Percentiles rank a stretch among this genome's conserved stretches.
phyloP scores from a whole-genome alignment of 2,888 invertebrate genomes.

The Lucinisca nassula region DNA sequence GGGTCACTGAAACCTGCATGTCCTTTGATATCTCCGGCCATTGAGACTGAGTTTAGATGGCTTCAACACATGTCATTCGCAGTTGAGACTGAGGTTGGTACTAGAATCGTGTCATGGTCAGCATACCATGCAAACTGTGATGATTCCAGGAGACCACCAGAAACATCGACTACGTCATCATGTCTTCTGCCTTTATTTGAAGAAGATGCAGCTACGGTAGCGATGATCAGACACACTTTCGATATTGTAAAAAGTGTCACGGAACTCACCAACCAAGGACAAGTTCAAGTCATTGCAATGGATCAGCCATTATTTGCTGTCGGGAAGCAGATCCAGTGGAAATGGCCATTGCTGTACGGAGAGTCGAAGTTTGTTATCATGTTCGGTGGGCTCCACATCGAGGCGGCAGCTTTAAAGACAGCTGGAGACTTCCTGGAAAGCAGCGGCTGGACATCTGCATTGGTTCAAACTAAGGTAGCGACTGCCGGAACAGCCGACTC shows the following conservation, averaged over 20 bases:
- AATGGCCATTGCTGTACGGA: neutral
- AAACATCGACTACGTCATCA: too few relatives aligned
- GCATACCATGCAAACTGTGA: too few relatives aligned
- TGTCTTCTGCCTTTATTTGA: neutral
- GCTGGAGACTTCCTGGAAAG: neutral
- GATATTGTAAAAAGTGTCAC: neutral
- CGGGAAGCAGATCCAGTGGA: neutral
- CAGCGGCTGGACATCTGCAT: neutral
- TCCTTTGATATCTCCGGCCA: too few relatives aligned
- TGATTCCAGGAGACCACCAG: too few relatives aligned
- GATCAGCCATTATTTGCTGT: neutral
- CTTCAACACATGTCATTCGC: too few relatives aligned
- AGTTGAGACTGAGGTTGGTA: too few relatives aligned
- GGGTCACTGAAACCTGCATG: too few relatives aligned
- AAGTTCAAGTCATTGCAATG: neutral
- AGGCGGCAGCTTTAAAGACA: neutral
- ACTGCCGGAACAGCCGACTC: neutral
- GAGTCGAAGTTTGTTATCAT: neutral
- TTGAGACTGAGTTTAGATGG: too few relatives aligned
- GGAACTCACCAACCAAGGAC: neutral
- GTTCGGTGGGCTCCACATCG: neutral
- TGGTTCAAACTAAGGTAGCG: neutral
- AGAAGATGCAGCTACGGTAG: neutral
- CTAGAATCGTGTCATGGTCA: neutral
- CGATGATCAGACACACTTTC: neutral